A percentile compares a stretch with the other conserved stretches of the same genome.
Conservation (phyloP, 2,797 vertebrate species). For the Mycteria americana region DNA sequence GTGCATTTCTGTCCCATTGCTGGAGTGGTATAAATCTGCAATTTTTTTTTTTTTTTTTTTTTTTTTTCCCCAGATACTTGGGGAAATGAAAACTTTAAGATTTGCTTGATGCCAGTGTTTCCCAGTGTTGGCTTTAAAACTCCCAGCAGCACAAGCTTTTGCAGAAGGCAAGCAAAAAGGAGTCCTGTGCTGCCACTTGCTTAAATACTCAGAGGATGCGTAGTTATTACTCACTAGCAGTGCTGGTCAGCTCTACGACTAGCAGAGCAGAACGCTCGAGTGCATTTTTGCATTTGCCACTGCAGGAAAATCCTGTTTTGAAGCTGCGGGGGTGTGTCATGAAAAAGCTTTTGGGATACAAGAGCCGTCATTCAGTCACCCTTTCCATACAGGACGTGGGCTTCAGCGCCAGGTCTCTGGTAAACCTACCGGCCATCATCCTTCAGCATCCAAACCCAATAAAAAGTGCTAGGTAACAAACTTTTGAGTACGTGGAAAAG, state of each 20-base stretch:
- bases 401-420: background rate
- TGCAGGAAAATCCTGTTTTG: background rate
- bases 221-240: background rate
- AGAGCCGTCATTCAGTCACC: background rate
- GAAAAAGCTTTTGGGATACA: background rate
- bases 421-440: fast-evolving
- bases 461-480: background rate
- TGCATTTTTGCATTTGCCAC: background rate
- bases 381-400: fast-evolving
- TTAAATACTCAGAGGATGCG: background rate
- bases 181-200: background rate
- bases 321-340: background rate
- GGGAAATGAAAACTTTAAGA: background rate
- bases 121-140: background rate
- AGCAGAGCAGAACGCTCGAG: background rate
- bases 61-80: background rate
- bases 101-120: background rate
- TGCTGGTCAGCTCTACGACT: background rate
- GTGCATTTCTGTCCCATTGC: background rate
- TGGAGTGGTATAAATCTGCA: background rate
- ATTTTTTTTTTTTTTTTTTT: too few relatives aligned
- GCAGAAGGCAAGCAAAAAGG: background rate
- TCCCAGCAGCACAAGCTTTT: background rate
- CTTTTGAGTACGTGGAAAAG: background rate
- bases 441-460: background rate